Evolutionary conservation across 2,888 invertebrate species (phyloP).

Genomic region (Priocnemis perturbator): DNA sequence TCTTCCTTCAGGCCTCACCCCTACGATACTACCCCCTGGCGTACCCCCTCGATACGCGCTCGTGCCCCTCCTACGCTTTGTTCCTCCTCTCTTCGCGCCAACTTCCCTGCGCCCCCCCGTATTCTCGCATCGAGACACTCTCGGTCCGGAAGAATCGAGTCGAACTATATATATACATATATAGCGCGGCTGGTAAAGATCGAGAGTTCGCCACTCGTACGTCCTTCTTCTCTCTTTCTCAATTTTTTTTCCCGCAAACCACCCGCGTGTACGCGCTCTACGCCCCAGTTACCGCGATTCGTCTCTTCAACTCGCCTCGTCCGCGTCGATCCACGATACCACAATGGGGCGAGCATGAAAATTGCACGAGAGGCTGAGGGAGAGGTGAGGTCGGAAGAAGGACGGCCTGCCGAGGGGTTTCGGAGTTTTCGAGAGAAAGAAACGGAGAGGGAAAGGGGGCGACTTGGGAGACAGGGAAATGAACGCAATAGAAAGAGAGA

Average conservation of each 20-base stretch:
- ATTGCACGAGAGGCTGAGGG: neutral
- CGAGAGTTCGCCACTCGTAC: constrained; percentile 41
- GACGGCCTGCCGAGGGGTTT: constrained; percentile 13
- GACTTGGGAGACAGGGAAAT: neutral
- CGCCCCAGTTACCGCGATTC: constrained; percentile 57
- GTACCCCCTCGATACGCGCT: constrained; percentile 31
- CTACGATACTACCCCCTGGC: constrained; percentile 11
- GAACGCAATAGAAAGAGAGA: neutral
- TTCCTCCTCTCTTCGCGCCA: constrained; percentile 31
- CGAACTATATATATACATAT: too few species aligned
- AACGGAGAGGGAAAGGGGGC: constrained; percentile 5
- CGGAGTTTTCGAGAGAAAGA: constrained; percentile 16
- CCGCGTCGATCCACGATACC: constrained; percentile 22
- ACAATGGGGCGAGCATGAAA: constrained; percentile 12
- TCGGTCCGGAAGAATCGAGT: too few species aligned
- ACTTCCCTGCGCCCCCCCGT: constrained; percentile 18
- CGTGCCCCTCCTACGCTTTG: constrained; percentile 35
- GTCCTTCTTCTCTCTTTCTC: neutral
- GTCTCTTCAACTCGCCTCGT: constrained; percentile 25
- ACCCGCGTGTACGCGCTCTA: constrained; percentile 21
- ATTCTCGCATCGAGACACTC: neutral
- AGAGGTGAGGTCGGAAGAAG: constrained; percentile 9
- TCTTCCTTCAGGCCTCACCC: constrained; percentile 19
- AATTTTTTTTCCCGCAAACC: neutral
- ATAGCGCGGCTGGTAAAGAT: too few species aligned